These are phyloP conservation scores for Psittacara wagleri DNA, from an alignment of 2,113 vertebrate species.

Conservation along the genomic window DNA sequence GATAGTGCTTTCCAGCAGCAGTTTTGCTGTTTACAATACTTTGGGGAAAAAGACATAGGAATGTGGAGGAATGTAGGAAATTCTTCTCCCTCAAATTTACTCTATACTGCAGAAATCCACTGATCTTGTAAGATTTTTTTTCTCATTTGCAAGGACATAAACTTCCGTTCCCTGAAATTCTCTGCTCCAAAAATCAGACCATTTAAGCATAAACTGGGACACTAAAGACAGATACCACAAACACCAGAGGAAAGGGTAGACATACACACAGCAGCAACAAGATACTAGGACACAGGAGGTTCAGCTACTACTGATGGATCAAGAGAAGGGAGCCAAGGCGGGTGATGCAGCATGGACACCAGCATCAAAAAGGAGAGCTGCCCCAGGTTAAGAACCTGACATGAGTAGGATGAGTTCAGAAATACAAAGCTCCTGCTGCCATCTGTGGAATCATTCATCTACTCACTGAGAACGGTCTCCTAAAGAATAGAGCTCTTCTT, in stretches of 20 bases:
- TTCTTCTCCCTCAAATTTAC: not conserved
- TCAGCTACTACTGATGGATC: not conserved
- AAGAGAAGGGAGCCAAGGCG: not conserved
- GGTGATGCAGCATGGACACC: not conserved
- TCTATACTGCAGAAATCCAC: not conserved
- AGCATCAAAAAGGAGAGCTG: not conserved
- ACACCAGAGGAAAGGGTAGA: not conserved
- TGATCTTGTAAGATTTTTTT: not conserved
- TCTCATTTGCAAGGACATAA: not conserved
- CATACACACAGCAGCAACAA: not conserved
- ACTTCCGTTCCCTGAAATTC: not conserved
- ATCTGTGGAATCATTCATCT: not conserved
- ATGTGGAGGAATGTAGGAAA: not conserved
- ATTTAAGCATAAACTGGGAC: not conserved
- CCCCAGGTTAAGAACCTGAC: not conserved
- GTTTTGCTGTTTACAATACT: not conserved
- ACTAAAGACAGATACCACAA: not conserved
- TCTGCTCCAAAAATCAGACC: not conserved
- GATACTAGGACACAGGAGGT: not conserved
- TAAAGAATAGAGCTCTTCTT: not conserved
- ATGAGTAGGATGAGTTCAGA: not conserved
- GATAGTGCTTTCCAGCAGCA: not conserved
- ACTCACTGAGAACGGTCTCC: not conserved
- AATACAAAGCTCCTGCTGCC: not conserved
- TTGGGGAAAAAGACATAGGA: not conserved